Percentiles rank a stretch among this genome's conserved stretches.
phyloP scores from a whole-genome alignment of 1,140 invertebrate species.

The Temnothorax nylanderi region DNA sequence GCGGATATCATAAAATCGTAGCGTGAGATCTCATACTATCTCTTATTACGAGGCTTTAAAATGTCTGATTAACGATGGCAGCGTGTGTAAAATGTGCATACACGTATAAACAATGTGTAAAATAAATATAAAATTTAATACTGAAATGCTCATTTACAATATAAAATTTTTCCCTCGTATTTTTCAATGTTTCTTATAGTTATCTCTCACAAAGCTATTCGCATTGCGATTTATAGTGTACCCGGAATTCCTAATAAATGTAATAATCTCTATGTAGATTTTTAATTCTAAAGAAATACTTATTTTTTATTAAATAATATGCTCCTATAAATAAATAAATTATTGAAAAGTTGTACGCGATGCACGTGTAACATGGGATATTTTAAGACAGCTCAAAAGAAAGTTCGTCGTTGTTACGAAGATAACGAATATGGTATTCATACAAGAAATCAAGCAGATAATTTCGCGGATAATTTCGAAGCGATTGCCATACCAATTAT shows the following conservation, averaged over 20 bases:
- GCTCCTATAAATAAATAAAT: background rate
- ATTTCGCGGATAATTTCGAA: constrained; percentile 27
- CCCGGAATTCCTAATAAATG: background rate
- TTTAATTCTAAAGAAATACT: background rate
- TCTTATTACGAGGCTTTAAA: background rate
- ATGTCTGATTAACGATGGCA: background rate
- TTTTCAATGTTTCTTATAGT: background rate
- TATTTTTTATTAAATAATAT: background rate
- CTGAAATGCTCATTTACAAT: background rate
- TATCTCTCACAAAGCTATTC: background rate
- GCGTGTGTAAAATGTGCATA: background rate
- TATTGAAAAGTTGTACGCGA: background rate
- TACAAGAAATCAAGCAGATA: background rate
- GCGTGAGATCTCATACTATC: background rate
- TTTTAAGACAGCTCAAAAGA: constrained; percentile 5
- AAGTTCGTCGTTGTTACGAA: background rate
- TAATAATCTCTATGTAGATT: background rate
- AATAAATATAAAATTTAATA: background rate
- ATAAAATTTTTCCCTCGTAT: background rate
- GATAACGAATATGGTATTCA: background rate
- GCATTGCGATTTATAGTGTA: background rate
- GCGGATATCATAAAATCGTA: background rate
- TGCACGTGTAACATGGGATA: background rate
- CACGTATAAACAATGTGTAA: background rate
- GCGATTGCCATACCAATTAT: constrained; percentile 17